These are phyloP conservation scores for Penelope pileata DNA, from an alignment of 2,113 vertebrate genomes.

Conservation along the genomic window DNA sequence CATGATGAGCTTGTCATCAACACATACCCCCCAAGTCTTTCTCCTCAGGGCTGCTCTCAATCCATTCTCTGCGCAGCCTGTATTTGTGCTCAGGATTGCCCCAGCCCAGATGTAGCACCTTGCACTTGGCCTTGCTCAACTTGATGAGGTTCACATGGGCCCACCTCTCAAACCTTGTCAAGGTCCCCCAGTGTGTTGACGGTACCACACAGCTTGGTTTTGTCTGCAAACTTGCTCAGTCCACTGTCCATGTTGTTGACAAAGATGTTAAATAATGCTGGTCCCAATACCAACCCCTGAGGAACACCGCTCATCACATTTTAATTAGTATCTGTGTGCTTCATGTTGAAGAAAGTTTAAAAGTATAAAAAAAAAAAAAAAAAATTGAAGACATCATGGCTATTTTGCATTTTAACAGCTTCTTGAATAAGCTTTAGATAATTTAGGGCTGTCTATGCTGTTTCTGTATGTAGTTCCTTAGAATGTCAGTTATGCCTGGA, in stretches of 20 bases:
- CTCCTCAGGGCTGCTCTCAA: neutral
- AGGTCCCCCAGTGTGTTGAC: neutral
- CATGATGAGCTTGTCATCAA: neutral
- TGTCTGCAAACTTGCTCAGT: neutral
- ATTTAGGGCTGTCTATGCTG: neutral
- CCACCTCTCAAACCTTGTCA: neutral
- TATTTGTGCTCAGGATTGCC: neutral
- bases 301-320: neutral
- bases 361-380: neutral
- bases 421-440: neutral
- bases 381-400: neutral
- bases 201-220: neutral
- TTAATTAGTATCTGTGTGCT: neutral
- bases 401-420: neutral
- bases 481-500: neutral
- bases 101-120: neutral
- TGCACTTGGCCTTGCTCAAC: neutral
- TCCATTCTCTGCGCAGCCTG: neutral
- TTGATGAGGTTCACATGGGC: neutral
- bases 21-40: neutral
- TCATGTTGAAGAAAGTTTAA: neutral
- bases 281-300: neutral
- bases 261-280: neutral
- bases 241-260: neutral
- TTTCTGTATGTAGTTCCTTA: neutral